Conservation (phyloP, 1,140 invertebrate genomes). For the Pseudomyrmex cubaensis region DNA sequence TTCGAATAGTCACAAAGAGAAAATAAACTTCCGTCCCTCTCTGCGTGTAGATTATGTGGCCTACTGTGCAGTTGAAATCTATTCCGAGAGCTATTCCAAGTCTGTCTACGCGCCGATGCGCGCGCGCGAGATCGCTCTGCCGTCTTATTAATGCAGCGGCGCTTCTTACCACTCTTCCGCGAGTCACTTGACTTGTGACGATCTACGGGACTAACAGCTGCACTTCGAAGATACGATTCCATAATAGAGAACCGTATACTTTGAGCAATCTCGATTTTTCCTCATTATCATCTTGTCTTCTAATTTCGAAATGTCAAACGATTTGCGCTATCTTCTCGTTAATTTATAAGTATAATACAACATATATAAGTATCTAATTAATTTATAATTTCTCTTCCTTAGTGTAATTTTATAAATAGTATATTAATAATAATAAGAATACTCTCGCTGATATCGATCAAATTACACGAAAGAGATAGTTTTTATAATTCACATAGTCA, state of each 20-base stretch:
- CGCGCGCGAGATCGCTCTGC: conserved; percentile 52
- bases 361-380: background rate
- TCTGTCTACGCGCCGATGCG: conserved; percentile 72
- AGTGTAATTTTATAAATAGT: background rate
- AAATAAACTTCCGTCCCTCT: conserved; percentile 26
- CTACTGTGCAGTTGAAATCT: conserved; percentile 77
- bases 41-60: conserved; percentile 73
- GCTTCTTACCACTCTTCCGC: conserved; percentile 64
- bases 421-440: background rate
- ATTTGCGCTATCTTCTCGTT: too few species aligned
- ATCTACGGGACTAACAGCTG: conserved; percentile 78
- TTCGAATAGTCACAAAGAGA: conserved; percentile 62
- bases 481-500: background rate
- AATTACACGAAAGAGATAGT: background rate
- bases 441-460: background rate
- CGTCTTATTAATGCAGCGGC: conserved; percentile 80
- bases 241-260: conserved; percentile 39
- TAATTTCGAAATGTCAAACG: background rate
- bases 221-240: conserved; percentile 38
- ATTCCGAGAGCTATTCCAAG: conserved; percentile 81
- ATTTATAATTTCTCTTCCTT: background rate
- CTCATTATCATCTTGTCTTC: background rate
- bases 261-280: background rate
- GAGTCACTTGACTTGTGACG: conserved; percentile 43
- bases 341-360: too few species aligned